Conservation (phyloP, 1,140 invertebrate species). For the Eumeta japonica region DNA sequence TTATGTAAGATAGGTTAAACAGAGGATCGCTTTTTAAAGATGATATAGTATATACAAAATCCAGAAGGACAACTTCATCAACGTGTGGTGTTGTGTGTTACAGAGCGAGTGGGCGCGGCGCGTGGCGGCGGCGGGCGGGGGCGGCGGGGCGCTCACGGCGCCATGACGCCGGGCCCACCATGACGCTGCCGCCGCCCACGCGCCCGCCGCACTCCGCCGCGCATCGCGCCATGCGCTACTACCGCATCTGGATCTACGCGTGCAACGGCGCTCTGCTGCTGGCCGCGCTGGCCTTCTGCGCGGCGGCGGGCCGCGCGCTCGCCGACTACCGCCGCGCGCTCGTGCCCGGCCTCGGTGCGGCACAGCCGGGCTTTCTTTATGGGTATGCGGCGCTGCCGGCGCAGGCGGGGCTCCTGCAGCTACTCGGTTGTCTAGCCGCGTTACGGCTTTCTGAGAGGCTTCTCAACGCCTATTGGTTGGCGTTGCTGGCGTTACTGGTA, state of each 20-base stretch:
- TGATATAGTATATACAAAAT: no score
- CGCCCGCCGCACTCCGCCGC: conserved; percentile 45
- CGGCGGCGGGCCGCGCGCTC: conserved; percentile 71
- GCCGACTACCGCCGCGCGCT: conserved; percentile 69
- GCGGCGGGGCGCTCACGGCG: conserved; percentile 50
- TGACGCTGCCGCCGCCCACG: conserved; percentile 53
- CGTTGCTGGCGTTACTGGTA: conserved; percentile 74
- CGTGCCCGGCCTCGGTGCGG: conserved; percentile 69
- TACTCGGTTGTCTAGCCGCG: conserved; percentile 79
- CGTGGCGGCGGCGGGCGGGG: conserved; percentile 46
- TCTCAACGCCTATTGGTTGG: conserved; percentile 82
- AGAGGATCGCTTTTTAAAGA: no score
- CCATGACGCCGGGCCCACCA: conserved; percentile 46
- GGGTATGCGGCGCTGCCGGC: conserved; percentile 77
- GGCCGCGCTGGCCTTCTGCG: conserved; percentile 77
- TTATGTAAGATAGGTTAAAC: no score
- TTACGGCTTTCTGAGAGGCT: conserved; percentile 75
- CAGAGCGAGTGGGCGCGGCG: conserved; percentile 51
- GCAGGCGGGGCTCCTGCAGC: conserved; percentile 68
- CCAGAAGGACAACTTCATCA: no score
- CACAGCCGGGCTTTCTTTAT: conserved; percentile 81
- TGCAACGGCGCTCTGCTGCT: conserved; percentile 84
- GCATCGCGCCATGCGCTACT: conserved; percentile 65
- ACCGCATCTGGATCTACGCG: conserved; percentile 89
- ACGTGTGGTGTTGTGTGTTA: no score